phyloP scores from a whole-genome alignment of 2,113 vertebrate species.

The Furnarius figulus region DNA sequence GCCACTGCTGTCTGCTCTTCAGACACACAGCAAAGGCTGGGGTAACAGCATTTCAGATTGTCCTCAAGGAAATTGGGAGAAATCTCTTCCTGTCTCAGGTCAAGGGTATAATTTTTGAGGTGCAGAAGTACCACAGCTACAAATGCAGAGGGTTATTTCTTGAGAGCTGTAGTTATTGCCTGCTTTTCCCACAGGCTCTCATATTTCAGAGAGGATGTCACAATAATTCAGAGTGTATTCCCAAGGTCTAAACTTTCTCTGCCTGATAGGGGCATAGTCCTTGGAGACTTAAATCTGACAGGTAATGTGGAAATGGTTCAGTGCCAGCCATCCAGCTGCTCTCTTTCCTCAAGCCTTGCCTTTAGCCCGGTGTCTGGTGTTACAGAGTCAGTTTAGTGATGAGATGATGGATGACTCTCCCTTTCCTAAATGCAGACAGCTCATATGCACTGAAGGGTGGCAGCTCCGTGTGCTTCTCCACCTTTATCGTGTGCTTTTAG shows the following conservation, averaged over 20 bases:
- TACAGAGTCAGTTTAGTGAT: neutral
- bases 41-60: neutral
- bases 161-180: neutral
- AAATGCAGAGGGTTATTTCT: neutral
- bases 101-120: neutral
- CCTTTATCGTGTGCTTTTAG: neutral
- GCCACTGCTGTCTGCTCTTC: neutral
- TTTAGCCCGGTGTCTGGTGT: neutral
- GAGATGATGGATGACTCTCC: neutral
- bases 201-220: neutral
- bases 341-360: neutral
- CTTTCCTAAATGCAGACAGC: neutral
- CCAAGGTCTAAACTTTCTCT: conserved; percentile 23
- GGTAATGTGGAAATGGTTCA: neutral
- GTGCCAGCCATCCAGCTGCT: neutral
- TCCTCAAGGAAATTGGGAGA: neutral
- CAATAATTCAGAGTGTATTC: neutral
- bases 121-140: neutral
- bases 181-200: neutral
- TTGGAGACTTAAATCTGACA: conserved; percentile 16
- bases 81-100: neutral
- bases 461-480: neutral
- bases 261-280: neutral
- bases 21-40: neutral
- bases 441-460: neutral